Evolutionary conservation across 2,888 invertebrate species (phyloP).

Genomic region (Macrophya alboannulata): DNA sequence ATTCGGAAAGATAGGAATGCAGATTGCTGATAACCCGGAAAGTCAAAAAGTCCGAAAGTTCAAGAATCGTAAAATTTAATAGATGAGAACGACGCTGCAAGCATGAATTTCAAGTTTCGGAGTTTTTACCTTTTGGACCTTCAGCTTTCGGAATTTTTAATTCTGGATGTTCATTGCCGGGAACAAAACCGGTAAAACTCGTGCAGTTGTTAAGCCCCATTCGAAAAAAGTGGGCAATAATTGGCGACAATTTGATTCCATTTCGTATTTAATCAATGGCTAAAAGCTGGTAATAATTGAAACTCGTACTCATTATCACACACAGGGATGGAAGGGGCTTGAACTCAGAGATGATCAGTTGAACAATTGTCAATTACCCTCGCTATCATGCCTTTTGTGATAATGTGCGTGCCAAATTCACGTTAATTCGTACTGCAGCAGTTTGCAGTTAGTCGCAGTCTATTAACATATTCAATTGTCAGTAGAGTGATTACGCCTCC

Average conservation of each 20-base stretch:
- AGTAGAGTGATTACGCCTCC: neutral
- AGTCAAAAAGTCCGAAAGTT: too few species aligned
- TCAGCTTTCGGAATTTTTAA: neutral
- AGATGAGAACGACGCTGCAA: too few species aligned
- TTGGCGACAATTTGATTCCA: neutral
- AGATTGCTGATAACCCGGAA: too few species aligned
- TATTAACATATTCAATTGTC: conserved; percentile 37
- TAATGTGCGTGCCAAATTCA: conserved; percentile 14
- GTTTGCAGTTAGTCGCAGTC: neutral
- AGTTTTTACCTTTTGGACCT: too few species aligned
- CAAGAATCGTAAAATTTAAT: too few species aligned
- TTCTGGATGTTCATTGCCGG: neutral
- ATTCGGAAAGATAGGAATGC: too few species aligned
- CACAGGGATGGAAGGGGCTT: neutral
- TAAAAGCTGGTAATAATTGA: conserved; percentile 21
- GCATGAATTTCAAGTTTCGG: neutral
- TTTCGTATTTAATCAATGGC: conserved; percentile 7
- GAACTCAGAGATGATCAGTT: conserved; percentile 20
- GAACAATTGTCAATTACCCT: conserved; percentile 20
- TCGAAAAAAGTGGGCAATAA: neutral
- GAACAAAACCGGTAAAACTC: neutral
- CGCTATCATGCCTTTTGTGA: conserved; percentile 7
- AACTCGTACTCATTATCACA: conserved; percentile 1
- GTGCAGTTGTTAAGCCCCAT: neutral
- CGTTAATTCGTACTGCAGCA: conserved; percentile 28